A percentile compares a stretch with the other conserved stretches of the same genome.
These are phyloP conservation scores for cattle (Bos taurus) DNA, from an alignment of 2,113 vertebrate species.

Conservation along the genomic window ARS-UCD2.0 NC_037356.1:33537001-33537500, in stretches of 20 bases:
- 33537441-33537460: not conserved
- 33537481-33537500: not conserved
- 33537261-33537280: not conserved
- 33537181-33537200: not conserved
- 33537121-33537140: not conserved
- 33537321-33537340: not conserved
- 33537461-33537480: not conserved
- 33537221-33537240: not conserved
- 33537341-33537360: not conserved
- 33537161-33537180: not conserved
- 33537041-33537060: not conserved
- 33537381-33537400: not conserved
- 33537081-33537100: not conserved
- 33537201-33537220: constrained; percentile 2
- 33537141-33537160: not conserved
- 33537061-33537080: not conserved
- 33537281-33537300: not conserved
- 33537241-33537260: not conserved
- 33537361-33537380: not conserved
- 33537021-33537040: not conserved
- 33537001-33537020: not conserved
- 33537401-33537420: not conserved
- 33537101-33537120: constrained; percentile 22
- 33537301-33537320: not conserved
- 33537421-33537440: not conserved